Conservation (phyloP, 2,888 invertebrate species). For the Hydroisotoma schaefferi region DNA sequence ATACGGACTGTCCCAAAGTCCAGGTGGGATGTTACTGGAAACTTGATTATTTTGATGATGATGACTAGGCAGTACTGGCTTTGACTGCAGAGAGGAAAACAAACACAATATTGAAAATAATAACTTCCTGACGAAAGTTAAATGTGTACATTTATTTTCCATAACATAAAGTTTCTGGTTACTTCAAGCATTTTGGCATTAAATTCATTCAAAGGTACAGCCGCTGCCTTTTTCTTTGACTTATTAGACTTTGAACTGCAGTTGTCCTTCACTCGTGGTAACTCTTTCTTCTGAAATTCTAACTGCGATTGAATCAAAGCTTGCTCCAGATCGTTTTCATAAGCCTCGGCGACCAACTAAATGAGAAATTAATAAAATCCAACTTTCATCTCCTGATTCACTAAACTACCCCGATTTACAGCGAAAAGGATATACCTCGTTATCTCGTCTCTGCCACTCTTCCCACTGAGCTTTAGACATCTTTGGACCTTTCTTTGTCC, state of each 20-base stretch:
- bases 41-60: too few species aligned
- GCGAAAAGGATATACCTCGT: constrained; percentile 54
- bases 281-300: constrained; percentile 66
- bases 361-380: constrained; percentile 32
- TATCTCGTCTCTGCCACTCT: constrained; percentile 69
- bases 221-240: constrained; percentile 62
- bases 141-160: too few species aligned
- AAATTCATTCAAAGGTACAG: constrained; percentile 73
- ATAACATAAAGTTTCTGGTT: too few species aligned
- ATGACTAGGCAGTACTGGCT: too few species aligned
- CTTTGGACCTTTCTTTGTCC: constrained; percentile 10
- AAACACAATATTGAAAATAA: too few species aligned
- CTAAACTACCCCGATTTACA: too few species aligned
- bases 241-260: constrained; percentile 55
- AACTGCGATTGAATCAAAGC: constrained; percentile 72
- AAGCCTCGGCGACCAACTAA: constrained; percentile 60
- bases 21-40: neutral
- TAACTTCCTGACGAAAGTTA: too few species aligned
- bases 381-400: neutral
- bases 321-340: constrained; percentile 60
- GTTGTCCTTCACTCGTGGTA: constrained; percentile 15
- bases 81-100: too few species aligned
- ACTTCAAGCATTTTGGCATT: constrained; percentile 54
- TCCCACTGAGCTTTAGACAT: constrained; percentile 59
- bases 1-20: neutral